Base-by-base conservation (phyloP, 2,113 vertebrate species). In the Dasyurus viverrinus region DNA sequence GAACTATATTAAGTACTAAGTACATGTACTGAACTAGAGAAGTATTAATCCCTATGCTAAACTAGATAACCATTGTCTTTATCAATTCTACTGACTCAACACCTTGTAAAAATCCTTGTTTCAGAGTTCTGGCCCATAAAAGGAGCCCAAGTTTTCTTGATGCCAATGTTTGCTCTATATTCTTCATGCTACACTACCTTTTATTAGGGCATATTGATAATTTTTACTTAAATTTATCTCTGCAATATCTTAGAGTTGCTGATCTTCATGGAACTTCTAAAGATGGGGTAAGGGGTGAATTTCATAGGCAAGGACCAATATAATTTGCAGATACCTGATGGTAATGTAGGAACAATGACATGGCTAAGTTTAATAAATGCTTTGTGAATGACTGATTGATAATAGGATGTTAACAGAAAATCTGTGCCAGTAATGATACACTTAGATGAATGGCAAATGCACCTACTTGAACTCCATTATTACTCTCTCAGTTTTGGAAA, bases 401-500 rank as follows among this genome's bases (percentile, higher is more conserved):
- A 96, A 96, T 91, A 97, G 95, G 95, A 93, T 36, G 90, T 94
- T 95, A 97, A 95, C 22, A 0, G 68, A 96, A 97, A 96, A 96
- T 84, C 92, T 2, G 57, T 92, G 68, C 95, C 84, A 95, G 96
- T 95, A 95, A 97, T 94, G 91, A 96, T 92, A 95, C 92, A 95
- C 97, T 95, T 92, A 96, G 96, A 97, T 93, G 96, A 97, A 98
- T 84, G 93, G 96, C 95, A 97, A 95, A 96, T 0, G 46, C 1
- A 93, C 93, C 96, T 36, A 8, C 12, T 84, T 92, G 97, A 96
- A 97, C 94, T 96, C 96, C 93, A 94, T 97, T 96, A 95, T 97
- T 97, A 96, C 94, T 95, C 92, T 92, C 92, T 98, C 93, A 91
- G 93, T 97, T 92, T 93, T 94, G 93, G 95, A 57, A 97, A 95